Evolutionary conservation across 2,113 vertebrate species (phyloP), one percentile per base, ranked within the genome.

Genomic region (Plectropomus leopardus): DNA sequence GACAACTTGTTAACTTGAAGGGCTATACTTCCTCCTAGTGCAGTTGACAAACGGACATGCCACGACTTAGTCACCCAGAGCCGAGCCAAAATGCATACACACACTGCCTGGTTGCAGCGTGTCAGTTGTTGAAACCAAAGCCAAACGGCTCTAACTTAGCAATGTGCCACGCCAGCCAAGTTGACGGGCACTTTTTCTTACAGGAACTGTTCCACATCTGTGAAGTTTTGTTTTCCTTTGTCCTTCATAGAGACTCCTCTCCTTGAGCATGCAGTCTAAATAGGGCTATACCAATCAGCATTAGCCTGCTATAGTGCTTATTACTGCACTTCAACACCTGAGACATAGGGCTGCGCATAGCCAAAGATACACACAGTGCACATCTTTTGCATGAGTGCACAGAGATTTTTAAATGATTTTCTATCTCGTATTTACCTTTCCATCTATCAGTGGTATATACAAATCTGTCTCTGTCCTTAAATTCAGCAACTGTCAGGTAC

Each of bases 291-390:
- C 73, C 74, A 26, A 34, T 78, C 84, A 74, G 84, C 86, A 84
- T 83, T 65, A 76, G 88, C 78, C 82, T 73, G 66, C 84, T 87
- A 48, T 78, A 32, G 72, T 64, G 63, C 59, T 67, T 60, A 13
- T 68, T 75, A 59, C 58, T 83, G 64, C 78, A 82, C 88, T 73
- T 75, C 84, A 34, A 76, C 88, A 87, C 65, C 86, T 45, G 77
- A 64, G 50, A 80, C 48, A 8, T 81, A 53, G 85, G 66, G 84
- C 80, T 81, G 83, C 76, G 84, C 84, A 77, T 70, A 86, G 88
- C 94, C 94, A 93, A 94, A 93, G 92, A 92, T 69, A 83, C 80
- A 80, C 73, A 76, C 26, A 0, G 77, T 81, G 81, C 86, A 85
- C 73, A 6, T 84, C 72, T 81, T 85, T 88, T 88, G 91, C 92